These are phyloP conservation scores for Pammene aurita DNA, from an alignment of 2,888 invertebrate species.

Conservation along the genomic window DNA sequence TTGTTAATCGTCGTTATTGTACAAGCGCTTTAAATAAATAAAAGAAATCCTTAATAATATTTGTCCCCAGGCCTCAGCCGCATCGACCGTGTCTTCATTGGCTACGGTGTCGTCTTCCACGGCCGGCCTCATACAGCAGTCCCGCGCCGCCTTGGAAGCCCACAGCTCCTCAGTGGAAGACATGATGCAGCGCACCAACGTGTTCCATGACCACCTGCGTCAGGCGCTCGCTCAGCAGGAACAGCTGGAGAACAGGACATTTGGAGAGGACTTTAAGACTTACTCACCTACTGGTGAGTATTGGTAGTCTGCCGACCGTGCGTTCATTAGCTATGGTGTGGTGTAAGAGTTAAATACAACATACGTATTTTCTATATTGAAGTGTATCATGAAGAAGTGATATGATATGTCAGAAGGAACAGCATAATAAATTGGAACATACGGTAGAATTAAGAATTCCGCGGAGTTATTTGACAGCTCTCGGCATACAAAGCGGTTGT, in stretches of 20 bases:
- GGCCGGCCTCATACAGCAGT: background rate
- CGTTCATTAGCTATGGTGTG: background rate
- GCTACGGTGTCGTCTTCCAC: conserved; percentile 1
- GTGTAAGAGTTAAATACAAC: too few species aligned
- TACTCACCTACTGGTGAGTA: conserved; percentile 71
- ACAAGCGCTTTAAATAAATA: too few species aligned
- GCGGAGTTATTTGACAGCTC: too few species aligned
- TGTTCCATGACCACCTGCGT: conserved; percentile 43
- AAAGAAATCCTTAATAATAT: too few species aligned
- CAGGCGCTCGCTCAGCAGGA: conserved; percentile 47
- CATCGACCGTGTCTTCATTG: conserved; percentile 39
- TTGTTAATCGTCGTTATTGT: too few species aligned
- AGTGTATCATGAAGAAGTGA: too few species aligned
- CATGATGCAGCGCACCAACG: conserved; percentile 32
- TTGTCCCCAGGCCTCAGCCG: conserved; percentile 49
- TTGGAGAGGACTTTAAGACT: conserved; percentile 62
- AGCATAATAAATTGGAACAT: too few species aligned
- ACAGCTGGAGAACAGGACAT: conserved; percentile 57
- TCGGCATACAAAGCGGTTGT: too few species aligned
- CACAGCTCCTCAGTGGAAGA: conserved; percentile 7
- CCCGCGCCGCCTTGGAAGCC: background rate
- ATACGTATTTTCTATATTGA: too few species aligned
- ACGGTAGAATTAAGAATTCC: too few species aligned
- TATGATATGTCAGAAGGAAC: too few species aligned
- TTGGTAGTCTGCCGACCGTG: too few species aligned